These are phyloP conservation scores for Rhea americana DNA, from an alignment of 2,113 vertebrate genomes.

Conservation along the genomic window DNA sequence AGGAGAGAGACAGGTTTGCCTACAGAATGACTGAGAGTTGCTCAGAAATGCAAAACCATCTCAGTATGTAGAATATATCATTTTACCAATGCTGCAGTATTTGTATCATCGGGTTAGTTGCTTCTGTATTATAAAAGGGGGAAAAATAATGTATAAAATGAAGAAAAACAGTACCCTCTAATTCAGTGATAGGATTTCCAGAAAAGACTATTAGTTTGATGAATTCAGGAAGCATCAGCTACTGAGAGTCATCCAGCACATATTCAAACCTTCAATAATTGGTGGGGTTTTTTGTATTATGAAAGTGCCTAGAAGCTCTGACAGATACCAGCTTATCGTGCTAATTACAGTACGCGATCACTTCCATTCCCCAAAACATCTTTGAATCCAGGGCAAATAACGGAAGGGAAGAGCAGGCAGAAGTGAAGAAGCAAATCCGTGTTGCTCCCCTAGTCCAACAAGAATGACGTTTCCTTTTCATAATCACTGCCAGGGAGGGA, in stretches of 20 bases:
- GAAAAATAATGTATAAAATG: not conserved
- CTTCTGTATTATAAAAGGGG: not conserved
- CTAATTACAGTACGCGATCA: not conserved
- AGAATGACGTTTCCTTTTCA: too few relatives aligned
- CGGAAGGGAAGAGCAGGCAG: not conserved
- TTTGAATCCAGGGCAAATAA: not conserved
- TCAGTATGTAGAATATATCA: not conserved
- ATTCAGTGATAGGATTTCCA: not conserved
- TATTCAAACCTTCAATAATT: not conserved
- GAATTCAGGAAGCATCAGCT: not conserved
- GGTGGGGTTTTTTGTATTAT: too few relatives aligned
- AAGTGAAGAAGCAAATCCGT: not conserved
- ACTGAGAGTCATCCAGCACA: not conserved
- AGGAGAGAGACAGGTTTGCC: not conserved
- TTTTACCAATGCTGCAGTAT: not conserved
- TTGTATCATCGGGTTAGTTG: not conserved
- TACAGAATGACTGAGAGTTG: not conserved
- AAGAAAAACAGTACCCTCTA: not conserved
- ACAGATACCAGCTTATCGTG: not conserved
- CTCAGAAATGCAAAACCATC: not conserved
- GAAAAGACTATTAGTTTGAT: not conserved
- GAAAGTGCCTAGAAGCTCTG: not conserved
- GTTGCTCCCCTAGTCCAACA: not conserved
- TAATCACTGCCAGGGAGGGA: too few relatives aligned
- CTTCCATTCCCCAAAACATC: not conserved